These are phyloP conservation scores for Electrophaes corylata DNA, from an alignment of 2,888 invertebrate species.

Conservation along the genomic window DNA sequence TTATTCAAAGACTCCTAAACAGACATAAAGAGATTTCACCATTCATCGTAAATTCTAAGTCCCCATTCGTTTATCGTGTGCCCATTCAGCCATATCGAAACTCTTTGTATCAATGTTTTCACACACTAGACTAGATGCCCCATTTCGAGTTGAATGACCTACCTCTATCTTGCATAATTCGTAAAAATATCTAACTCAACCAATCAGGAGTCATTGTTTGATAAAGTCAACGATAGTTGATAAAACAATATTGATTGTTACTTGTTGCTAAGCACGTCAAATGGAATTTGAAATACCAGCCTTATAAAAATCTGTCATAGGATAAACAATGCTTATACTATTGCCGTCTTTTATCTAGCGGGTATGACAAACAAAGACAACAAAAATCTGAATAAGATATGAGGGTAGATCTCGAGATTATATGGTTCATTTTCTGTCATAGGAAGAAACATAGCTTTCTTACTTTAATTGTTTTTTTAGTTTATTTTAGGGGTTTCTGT, in stretches of 20 bases:
- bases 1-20: conserved; percentile 6
- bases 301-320: too few species aligned
- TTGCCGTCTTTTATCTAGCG: too few species aligned
- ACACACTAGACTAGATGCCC: conserved; percentile 59
- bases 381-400: too few species aligned
- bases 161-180: conserved; percentile 58
- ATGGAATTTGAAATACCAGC: not conserved
- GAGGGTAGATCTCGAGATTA: too few species aligned
- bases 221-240: conserved; percentile 50
- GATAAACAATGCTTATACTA: too few species aligned
- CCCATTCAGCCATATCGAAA: conserved; percentile 58
- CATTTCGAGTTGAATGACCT: conserved; percentile 70
- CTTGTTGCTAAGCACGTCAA: conserved; percentile 29
- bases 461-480: too few species aligned
- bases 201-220: conserved; percentile 57
- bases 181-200: conserved; percentile 46
- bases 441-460: too few species aligned
- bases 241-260: conserved; percentile 41
- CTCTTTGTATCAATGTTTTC: conserved; percentile 60
- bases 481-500: too few species aligned
- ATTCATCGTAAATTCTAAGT: conserved; percentile 51
- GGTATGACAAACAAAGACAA: too few species aligned
- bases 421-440: too few species aligned
- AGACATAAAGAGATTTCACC: conserved; percentile 56
- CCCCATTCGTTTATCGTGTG: conserved; percentile 64